Conservation (phyloP, 2,797 vertebrate genomes). For the Sparidentex hasta region DNA sequence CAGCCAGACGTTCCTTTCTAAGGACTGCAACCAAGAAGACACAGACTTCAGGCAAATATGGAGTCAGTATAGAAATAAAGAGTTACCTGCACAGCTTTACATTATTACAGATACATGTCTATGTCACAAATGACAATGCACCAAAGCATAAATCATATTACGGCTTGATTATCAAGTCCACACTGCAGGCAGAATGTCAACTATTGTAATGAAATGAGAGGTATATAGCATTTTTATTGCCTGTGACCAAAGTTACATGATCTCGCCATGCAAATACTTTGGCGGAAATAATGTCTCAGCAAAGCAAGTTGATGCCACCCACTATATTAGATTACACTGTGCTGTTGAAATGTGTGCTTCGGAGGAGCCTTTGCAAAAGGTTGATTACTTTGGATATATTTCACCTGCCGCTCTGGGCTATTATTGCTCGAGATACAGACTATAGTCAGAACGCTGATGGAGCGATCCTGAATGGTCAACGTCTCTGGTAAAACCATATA, state of each 20-base stretch:
- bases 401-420: conserved; percentile 92
- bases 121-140: conserved; percentile 15
- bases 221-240: conserved; percentile 65
- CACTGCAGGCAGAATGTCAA: conserved; percentile 40
- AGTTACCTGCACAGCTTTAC: conserved; percentile 10
- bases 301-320: conserved; percentile 86
- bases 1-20: conserved; percentile 30
- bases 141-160: conserved; percentile 17
- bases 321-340: conserved; percentile 88
- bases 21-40: conserved; percentile 9
- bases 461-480: conserved; percentile 87
- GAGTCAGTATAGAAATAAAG: background rate
- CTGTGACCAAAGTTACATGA: conserved; percentile 66
- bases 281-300: conserved; percentile 88
- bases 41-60: background rate
- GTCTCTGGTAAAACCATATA: conserved; percentile 87
- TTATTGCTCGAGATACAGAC: conserved; percentile 90
- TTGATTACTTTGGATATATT: conserved; percentile 95
- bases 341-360: conserved; percentile 90
- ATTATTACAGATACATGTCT: conserved; percentile 19
- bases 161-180: conserved; percentile 43
- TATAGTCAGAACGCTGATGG: conserved; percentile 90
- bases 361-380: conserved; percentile 92
- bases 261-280: conserved; percentile 78
- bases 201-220: conserved; percentile 53